Evolutionary conservation across 2,113 vertebrate genomes (phyloP), one percentile per base, ranked within the genome.

Genomic region (Abramis brama): DNA sequence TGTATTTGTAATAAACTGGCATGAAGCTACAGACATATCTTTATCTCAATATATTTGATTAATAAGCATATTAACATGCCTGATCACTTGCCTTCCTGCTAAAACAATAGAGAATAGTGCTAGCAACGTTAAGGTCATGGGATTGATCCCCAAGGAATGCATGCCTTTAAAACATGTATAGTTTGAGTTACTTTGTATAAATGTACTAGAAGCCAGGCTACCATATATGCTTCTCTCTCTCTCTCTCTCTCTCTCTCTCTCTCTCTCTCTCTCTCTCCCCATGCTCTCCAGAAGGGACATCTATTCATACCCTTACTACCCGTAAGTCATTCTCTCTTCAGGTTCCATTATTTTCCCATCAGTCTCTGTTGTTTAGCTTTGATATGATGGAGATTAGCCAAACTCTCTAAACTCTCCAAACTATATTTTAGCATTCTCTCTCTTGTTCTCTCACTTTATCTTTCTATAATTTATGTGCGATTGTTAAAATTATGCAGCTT

Each of bases 231-330:
- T 27, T 64, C 17, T 27, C 1, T 30, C 2, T 82, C 60, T 80
- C 88, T 87, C 47, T 27, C 39, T 43, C 39, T 43, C 39, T 43
- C 39, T 43, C 39, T 43, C 39, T 43, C 39, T 43, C 39, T 43
- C 43, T 43, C 43, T 43, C 43, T 43, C 43, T 50, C 5, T 17
- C 50, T 52, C 50, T 52, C 50, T 52, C 15, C 15, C 90, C 95
- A 96, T 3, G 94, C 96, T 96, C 94, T 94, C 94, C 96, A 98
- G 97, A 96, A 97, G 96, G 92, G 96, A 97, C 95, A 96, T 96
- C 95, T 98, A 97, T 96, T 96, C 97, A 92, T 98, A 98, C 91
- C 97, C 97, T 93, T 99, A 97, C 95, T 98, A 98, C 94, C 97
- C 97, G 97, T 99, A 96, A 98, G 97, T 98, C 87, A 95, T 90